These are phyloP conservation scores for Drosophila tristis DNA, from an alignment of 1,140 invertebrate genomes.

Conservation along the genomic window DNA sequence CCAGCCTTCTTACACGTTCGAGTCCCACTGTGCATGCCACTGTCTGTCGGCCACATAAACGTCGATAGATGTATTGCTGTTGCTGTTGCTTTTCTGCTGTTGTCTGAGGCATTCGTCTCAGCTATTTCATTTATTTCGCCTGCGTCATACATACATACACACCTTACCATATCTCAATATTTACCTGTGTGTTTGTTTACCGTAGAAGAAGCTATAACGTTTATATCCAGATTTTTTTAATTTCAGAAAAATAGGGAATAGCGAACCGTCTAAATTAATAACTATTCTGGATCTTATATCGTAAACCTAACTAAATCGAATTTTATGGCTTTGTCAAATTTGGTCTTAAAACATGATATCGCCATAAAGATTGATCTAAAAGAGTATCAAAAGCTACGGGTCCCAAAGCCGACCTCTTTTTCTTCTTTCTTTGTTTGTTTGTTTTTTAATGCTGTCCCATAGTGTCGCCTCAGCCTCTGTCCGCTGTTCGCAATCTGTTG, in stretches of 20 bases:
- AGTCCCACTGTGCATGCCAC: constrained; percentile 64
- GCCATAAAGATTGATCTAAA: too few species aligned
- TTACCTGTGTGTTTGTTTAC: constrained; percentile 11
- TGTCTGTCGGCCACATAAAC: constrained; percentile 57
- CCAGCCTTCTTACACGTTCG: neutral
- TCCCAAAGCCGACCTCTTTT: too few species aligned
- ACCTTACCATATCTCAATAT: constrained; percentile 27
- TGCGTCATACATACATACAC: constrained; percentile 36
- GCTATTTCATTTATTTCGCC: constrained; percentile 70
- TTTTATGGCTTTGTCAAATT: too few species aligned
- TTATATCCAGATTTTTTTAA: constrained; percentile 19
- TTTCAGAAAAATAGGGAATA: too few species aligned
- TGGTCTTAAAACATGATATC: too few species aligned
- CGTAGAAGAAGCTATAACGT: constrained; percentile 1
- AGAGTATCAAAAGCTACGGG: too few species aligned
- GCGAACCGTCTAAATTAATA: too few species aligned
- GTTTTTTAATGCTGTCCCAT: constrained; percentile 21
- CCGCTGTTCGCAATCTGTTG: neutral
- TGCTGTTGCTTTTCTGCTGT: neutral
- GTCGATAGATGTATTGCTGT: constrained; percentile 29
- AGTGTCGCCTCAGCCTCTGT: neutral
- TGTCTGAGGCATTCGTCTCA: constrained; percentile 58
- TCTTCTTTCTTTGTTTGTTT: constrained; percentile 15
- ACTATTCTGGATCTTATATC: too few species aligned
- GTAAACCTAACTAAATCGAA: too few species aligned